Conservation (phyloP, 2,888 invertebrate genomes). For the Pristionchus arcanus region DNA sequence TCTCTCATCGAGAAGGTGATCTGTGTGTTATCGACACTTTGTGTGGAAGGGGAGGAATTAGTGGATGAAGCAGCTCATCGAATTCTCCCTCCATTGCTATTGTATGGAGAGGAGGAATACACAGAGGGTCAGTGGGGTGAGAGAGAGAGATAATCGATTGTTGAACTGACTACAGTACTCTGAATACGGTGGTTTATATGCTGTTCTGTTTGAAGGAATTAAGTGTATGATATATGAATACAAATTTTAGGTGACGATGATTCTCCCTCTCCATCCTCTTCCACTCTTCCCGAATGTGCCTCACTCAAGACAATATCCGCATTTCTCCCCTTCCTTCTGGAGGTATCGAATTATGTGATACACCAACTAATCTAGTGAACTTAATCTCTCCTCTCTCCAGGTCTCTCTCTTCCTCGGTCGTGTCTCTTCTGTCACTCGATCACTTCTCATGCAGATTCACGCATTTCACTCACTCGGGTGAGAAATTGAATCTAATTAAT, state of each 20-base stretch:
- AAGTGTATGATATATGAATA: background rate
- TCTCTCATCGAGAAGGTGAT: conserved; percentile 24
- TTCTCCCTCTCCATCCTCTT: conserved; percentile 29
- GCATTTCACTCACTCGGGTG: conserved; percentile 51
- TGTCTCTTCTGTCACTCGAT: conserved; percentile 26
- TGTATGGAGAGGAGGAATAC: conserved; percentile 56
- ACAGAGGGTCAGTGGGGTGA: background rate
- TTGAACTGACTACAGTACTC: background rate
- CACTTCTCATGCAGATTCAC: conserved; percentile 56
- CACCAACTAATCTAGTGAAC: background rate
- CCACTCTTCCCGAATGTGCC: conserved; percentile 41
- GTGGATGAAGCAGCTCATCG: conserved; percentile 45
- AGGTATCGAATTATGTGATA: background rate
- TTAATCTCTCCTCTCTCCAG: background rate
- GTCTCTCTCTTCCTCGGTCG: conserved; percentile 55
- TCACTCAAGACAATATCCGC: conserved; percentile 44
- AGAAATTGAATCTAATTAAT: background rate
- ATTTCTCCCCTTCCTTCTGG: conserved; percentile 49
- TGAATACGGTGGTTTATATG: no score
- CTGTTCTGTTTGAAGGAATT: background rate
- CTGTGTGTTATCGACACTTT: conserved; percentile 24
- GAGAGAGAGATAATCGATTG: no score
- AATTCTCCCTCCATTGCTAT: conserved; percentile 52
- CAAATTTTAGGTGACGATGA: background rate
- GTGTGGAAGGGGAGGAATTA: conserved; percentile 55